Percentiles rank a stretch among this genome's conserved stretches.
Conservation (phyloP, 2,888 invertebrate genomes). For the Nephrotoma appendiculata region DNA sequence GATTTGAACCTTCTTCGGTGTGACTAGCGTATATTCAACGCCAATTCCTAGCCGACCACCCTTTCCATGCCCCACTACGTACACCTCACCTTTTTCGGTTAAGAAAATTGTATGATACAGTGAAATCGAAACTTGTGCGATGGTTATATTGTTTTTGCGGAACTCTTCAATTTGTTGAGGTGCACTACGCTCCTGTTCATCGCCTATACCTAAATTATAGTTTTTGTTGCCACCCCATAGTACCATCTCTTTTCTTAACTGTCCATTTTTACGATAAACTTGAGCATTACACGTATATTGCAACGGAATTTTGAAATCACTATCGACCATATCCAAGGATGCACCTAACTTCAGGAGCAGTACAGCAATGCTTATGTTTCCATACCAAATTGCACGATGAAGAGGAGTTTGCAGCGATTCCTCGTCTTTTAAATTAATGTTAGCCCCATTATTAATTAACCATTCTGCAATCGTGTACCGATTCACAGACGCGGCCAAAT, state of each 20-base stretch:
- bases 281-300: slow-evolving; percentile 19
- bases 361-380: slow-evolving; percentile 60
- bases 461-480: slow-evolving; percentile 53
- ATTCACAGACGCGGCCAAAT: slow-evolving; percentile 63
- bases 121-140: slow-evolving; percentile 40
- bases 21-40: slow-evolving; percentile 35
- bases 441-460: slow-evolving; percentile 44
- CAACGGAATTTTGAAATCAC: slow-evolving; percentile 24
- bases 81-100: slow-evolving; percentile 35
- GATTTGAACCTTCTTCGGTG: slow-evolving; percentile 20
- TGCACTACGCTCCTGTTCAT: slow-evolving; percentile 42
- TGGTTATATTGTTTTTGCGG: slow-evolving; percentile 41
- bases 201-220: slow-evolving; percentile 63
- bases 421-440: slow-evolving; percentile 23
- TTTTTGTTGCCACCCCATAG: slow-evolving; percentile 79
- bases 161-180: slow-evolving; percentile 57
- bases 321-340: slow-evolving; percentile 24
- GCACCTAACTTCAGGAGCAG: slow-evolving; percentile 49
- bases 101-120: slow-evolving; percentile 28
- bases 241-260: slow-evolving; percentile 51
- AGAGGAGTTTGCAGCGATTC: slow-evolving; percentile 60
- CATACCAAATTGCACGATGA: slow-evolving; percentile 70
- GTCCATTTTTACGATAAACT: slow-evolving; percentile 31
- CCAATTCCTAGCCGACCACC: slow-evolving; percentile 59
- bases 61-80: slow-evolving; percentile 67